Conservation (phyloP, 1,140 invertebrate genomes). For the Stegodyphus dumicola region DNA sequence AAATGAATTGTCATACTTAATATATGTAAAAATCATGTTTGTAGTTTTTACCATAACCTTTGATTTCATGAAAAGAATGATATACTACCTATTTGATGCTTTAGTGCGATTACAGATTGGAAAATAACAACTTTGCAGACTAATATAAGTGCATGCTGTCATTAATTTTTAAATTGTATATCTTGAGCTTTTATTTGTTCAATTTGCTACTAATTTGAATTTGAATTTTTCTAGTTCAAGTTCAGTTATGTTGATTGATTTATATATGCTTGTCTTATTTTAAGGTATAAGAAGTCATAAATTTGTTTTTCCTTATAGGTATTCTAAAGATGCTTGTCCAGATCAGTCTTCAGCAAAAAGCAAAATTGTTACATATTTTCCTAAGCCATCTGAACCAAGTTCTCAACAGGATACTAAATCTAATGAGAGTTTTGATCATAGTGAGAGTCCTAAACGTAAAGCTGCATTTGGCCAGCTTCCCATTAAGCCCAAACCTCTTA, state of each 20-base stretch:
- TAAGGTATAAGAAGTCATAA: not conserved
- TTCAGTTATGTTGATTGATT: not conserved
- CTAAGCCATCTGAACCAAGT: constrained; percentile 16
- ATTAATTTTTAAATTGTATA: not conserved
- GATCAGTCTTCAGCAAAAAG: constrained; percentile 13
- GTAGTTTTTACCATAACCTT: too few relatives aligned
- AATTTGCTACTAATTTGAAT: constrained; percentile 23
- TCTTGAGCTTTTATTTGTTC: not conserved
- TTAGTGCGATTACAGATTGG: too few relatives aligned
- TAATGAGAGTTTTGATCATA: constrained; percentile 10
- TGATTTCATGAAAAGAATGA: too few relatives aligned
- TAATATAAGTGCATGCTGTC: not conserved
- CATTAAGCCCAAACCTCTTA: constrained; percentile 59
- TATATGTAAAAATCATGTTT: too few relatives aligned
- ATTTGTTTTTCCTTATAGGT: constrained; percentile 6
- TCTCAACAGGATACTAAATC: not conserved
- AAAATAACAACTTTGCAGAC: too few relatives aligned
- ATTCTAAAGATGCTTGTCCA: constrained; percentile 1
- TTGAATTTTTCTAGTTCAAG: constrained; percentile 15
- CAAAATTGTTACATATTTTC: constrained; percentile 46
- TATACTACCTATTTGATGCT: too few relatives aligned
- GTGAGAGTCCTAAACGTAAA: constrained; percentile 26
- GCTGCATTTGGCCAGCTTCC: constrained; percentile 39
- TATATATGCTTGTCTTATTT: not conserved
- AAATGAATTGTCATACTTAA: too few relatives aligned